Conservation (phyloP, 2,113 vertebrate genomes). For the Micronycteris hirsuta region DNA sequence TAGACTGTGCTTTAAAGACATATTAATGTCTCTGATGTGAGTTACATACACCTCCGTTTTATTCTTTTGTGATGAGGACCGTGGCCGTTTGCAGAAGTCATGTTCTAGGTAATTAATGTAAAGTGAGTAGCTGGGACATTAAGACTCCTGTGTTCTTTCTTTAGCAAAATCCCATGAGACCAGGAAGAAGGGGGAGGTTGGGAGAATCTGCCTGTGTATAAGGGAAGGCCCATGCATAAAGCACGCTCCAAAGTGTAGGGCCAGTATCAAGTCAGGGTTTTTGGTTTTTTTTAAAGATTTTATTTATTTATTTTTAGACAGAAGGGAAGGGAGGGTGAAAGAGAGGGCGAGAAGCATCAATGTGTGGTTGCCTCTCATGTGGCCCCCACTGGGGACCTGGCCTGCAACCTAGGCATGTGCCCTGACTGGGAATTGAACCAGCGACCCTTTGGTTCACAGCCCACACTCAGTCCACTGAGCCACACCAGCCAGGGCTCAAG, state of each 20-base stretch:
- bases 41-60: slow-evolving; percentile 18
- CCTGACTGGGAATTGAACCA: too few species aligned
- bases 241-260: neutral
- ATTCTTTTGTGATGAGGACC: slow-evolving; percentile 23
- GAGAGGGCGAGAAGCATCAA: too few species aligned
- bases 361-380: too few species aligned
- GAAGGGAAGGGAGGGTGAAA: too few species aligned
- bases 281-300: too few species aligned
- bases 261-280: neutral
- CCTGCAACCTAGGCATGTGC: too few species aligned
- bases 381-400: too few species aligned
- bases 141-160: neutral
- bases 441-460: too few species aligned
- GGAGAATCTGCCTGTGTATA: neutral
- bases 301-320: too few species aligned
- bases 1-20: slow-evolving; percentile 49
- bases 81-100: slow-evolving; percentile 56
- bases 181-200: neutral
- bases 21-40: slow-evolving; percentile 44
- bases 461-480: too few species aligned
- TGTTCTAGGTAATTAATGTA: neutral
- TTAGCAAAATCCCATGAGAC: neutral
- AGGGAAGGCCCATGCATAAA: neutral
- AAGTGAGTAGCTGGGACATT: neutral
- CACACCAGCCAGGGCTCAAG: too few species aligned